Evolutionary conservation across 2,888 invertebrate genomes (phyloP).

Genomic region (Spodoptera exigua): DNA sequence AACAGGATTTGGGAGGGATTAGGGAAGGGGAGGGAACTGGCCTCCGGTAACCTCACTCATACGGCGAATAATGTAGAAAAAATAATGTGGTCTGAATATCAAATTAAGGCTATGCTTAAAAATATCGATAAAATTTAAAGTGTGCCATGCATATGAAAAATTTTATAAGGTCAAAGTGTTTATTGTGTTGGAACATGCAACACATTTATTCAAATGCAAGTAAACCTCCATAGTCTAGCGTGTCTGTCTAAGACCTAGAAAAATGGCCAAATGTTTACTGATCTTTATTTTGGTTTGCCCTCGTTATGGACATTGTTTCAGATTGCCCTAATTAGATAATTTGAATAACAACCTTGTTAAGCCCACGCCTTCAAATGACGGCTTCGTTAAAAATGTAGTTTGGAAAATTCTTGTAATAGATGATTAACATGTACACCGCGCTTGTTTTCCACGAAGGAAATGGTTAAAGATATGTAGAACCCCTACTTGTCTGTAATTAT

Average conservation of each 20-base stretch:
- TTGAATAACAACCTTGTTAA: too few relatives aligned
- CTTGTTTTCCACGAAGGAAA: too few relatives aligned
- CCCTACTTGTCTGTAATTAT: too few relatives aligned
- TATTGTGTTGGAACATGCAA: constrained; percentile 20
- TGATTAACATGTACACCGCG: too few relatives aligned
- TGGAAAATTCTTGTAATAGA: too few relatives aligned
- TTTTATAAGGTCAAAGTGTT: constrained; percentile 8
- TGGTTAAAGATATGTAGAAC: too few relatives aligned
- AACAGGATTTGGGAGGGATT: too few relatives aligned
- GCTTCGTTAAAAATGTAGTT: too few relatives aligned
- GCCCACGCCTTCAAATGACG: too few relatives aligned
- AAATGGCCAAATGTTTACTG: background rate
- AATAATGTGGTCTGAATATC: background rate
- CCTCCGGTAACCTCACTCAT: too few relatives aligned
- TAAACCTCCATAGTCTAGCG: constrained; percentile 3
- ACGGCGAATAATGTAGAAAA: background rate
- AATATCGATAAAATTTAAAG: background rate
- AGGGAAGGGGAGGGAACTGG: too few relatives aligned
- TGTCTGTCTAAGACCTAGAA: background rate
- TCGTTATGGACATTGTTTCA: background rate
- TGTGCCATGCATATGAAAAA: constrained; percentile 11
- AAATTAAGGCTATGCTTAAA: background rate
- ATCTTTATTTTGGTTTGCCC: constrained; percentile 1
- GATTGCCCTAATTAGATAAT: too few relatives aligned
- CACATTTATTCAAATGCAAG: constrained; percentile 6